phyloP scores from a whole-genome alignment of 2,888 invertebrate genomes.

The Harmothoe impar region DNA sequence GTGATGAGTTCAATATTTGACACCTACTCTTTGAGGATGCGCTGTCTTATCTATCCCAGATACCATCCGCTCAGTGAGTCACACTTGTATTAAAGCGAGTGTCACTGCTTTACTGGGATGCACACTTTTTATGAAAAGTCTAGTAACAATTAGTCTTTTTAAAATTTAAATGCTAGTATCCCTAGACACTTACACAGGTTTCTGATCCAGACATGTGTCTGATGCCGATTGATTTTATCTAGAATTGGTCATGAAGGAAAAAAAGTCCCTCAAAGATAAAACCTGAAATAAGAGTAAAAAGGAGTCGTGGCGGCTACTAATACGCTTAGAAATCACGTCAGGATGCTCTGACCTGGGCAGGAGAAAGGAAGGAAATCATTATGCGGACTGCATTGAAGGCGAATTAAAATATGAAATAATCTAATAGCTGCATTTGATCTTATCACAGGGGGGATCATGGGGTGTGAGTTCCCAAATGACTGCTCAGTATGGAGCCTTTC shows the following conservation, averaged over 20 bases:
- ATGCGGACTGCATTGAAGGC: neutral
- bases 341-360: neutral
- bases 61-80: neutral
- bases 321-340: neutral
- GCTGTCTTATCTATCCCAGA: neutral
- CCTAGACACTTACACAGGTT: too few relatives aligned
- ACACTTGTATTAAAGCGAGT: neutral
- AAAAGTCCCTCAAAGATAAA: neutral
- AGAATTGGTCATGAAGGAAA: neutral
- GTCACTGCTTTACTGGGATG: neutral
- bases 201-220: neutral
- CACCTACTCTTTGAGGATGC: neutral
- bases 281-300: neutral
- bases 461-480: neutral
- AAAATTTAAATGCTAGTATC: too few relatives aligned
- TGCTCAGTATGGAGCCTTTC: neutral
- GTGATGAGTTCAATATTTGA: too few relatives aligned
- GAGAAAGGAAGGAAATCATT: constrained; percentile 7
- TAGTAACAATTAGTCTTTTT: neutral
- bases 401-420: constrained; percentile 53
- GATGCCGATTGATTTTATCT: neutral
- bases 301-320: too few relatives aligned
- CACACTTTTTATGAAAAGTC: constrained; percentile 3
- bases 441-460: neutral
- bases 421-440: constrained; percentile 42